Conservation (phyloP, 2,888 invertebrate genomes). For the Cantharis rustica region DNA sequence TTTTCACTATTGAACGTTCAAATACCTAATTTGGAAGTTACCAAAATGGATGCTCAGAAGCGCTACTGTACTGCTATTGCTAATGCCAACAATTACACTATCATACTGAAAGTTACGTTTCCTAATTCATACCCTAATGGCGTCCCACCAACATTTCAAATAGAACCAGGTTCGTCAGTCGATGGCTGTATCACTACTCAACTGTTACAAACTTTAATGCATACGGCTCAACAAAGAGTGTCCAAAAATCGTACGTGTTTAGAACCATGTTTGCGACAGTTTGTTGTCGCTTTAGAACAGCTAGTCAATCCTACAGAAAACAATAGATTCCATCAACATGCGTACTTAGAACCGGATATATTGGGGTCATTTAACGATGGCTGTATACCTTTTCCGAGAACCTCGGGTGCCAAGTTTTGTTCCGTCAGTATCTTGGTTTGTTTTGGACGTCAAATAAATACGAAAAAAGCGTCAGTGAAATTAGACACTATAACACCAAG, state of each 20-base stretch:
- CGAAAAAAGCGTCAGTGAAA: conserved; percentile 70
- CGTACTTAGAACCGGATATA: conserved; percentile 43
- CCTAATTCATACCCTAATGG: conserved; percentile 76
- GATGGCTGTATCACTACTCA: conserved; percentile 74
- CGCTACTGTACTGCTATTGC: conserved; percentile 65
- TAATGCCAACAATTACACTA: conserved; percentile 52
- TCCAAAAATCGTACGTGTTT: conserved; percentile 85
- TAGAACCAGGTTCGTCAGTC: conserved; percentile 64
- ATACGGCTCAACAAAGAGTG: conserved; percentile 80
- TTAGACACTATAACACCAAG: conserved; percentile 80
- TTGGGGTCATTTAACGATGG: conserved; percentile 66
- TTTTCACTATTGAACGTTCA: conserved; percentile 76
- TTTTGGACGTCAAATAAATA: conserved; percentile 74
- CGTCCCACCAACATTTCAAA: conserved; percentile 68
- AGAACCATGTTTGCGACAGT: conserved; percentile 80
- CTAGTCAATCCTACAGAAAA: conserved; percentile 62
- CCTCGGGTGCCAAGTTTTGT: conserved; percentile 92
- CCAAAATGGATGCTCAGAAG: conserved; percentile 58
- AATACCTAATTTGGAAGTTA: conserved; percentile 72
- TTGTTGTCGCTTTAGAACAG: conserved; percentile 68
- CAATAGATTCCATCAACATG: conserved; percentile 46
- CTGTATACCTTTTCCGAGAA: conserved; percentile 92
- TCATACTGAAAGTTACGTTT: conserved; percentile 57
- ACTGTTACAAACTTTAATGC: conserved; percentile 79
- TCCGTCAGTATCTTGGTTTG: conserved; percentile 84